Evolutionary conservation across 2,113 vertebrate genomes (phyloP), one percentile per base, ranked within the genome.

Genomic region (Numida meleagris): DNA sequence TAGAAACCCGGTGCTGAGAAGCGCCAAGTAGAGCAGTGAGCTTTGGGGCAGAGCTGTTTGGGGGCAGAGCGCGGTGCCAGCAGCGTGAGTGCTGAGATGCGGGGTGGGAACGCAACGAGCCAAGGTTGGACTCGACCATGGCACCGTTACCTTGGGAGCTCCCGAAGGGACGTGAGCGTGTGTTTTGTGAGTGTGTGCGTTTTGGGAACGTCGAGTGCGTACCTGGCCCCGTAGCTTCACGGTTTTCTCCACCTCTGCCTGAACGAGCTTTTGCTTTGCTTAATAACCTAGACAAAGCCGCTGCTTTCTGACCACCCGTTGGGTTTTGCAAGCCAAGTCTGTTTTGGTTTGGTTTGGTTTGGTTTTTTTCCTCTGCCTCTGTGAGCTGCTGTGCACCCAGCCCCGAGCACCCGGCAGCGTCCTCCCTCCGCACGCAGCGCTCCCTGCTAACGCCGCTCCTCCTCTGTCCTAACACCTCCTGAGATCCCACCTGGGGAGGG

Each of bases 401-500:
- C 33, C 92, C 53, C 29, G 5, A 53, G 7, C 75, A 6, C 19
- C 82, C 43, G 38, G 16, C 45, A 67, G 74, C 86, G 61, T 15
- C 86, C 46, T 83, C 68, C 24, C 50, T 8, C 92, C 84, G 89
- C 86, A 45, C 94, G 79, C 85, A 4, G 80, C 76, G 27, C 58
- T 27, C 90, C 70, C 89, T 71, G 62, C 4, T 40, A 36, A 50
- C 67, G 6, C 29, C 55, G 6, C 82, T 88, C 29, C 77, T 79
- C 31, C 86, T 91, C 79, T 84, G 73, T 51, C 70, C 68, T 61
- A 79, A 87, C 88, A 12, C 43, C 74, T 72, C 72, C 29, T 42
- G 74, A 81, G 83, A 72, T 57, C 78, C 78, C 68, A 3, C 1
- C 10, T 53, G 95, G 95, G 94, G 94, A 96, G 96, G n/a, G n/a